Conservation (phyloP, 2,113 vertebrate genomes). For the Climacteris rufus region DNA sequence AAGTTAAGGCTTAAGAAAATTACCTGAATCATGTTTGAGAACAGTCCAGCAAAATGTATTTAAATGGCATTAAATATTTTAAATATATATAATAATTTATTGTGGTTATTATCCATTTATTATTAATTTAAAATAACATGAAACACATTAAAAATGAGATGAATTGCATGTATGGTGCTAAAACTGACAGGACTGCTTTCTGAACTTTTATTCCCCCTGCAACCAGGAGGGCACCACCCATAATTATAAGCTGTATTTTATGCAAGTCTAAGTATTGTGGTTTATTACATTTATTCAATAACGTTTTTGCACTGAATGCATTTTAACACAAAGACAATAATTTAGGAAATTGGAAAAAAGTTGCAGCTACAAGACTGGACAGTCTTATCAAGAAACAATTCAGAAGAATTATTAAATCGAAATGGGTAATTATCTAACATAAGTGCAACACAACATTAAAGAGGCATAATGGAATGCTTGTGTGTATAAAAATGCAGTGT, state of each 20-base stretch:
- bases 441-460: neutral
- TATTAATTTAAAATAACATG: neutral
- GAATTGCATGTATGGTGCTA: neutral
- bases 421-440: neutral
- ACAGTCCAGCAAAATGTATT: neutral
- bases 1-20: neutral
- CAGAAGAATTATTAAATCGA: neutral
- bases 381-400: neutral
- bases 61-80: neutral
- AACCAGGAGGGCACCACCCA: neutral
- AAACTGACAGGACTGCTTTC: neutral
- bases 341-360: neutral
- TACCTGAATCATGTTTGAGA: neutral
- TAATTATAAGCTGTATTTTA: neutral
- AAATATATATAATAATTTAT: neutral
- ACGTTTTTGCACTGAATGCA: neutral
- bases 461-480: neutral
- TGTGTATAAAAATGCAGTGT: neutral
- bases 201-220: neutral
- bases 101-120: neutral
- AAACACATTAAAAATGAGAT: neutral
- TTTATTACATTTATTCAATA: neutral
- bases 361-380: neutral
- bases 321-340: neutral
- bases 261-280: neutral